A percentile compares a stretch with the other conserved stretches of the same genome.
phyloP scores from a whole-genome alignment of 1,140 invertebrate genomes.

The Hyposmocoma kahamanoa region DNA sequence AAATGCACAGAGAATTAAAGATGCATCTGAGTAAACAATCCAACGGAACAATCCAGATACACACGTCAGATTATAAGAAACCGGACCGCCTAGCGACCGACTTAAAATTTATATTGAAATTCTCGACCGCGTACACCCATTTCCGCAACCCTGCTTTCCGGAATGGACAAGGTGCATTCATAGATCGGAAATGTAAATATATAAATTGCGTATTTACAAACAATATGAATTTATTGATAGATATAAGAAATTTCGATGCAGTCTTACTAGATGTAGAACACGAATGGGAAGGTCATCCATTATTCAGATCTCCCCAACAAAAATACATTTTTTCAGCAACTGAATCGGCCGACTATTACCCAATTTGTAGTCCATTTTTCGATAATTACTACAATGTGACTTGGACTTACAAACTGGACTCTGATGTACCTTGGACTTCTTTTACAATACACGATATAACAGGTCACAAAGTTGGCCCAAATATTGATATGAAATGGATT shows the following conservation, averaged over 20 bases:
- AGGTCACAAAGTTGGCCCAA: constrained; percentile 34
- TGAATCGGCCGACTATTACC: constrained; percentile 31
- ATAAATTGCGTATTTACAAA: constrained; percentile 42
- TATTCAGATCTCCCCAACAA: constrained; percentile 28
- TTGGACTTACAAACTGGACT: constrained; percentile 47
- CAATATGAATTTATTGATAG: constrained; percentile 28
- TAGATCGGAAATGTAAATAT: constrained; percentile 35
- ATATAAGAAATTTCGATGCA: constrained; percentile 40
- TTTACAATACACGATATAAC: constrained; percentile 33
- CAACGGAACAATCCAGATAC: no score
- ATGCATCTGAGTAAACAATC: constrained; percentile 17
- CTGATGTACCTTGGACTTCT: constrained; percentile 31
- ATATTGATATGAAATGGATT: constrained; percentile 40
- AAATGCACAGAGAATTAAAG: constrained; percentile 9
- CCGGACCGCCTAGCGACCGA: constrained; percentile 34
- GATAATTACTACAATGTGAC: constrained; percentile 44
- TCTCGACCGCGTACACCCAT: no score
- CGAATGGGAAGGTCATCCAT: constrained; percentile 33
- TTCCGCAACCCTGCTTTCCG: constrained; percentile 14
- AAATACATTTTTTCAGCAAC: constrained; percentile 39
- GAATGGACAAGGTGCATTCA: constrained; percentile 35
- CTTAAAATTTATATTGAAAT: constrained; percentile 44
- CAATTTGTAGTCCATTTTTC: constrained; percentile 28
- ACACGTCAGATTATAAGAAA: constrained; percentile 19
- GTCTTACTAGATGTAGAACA: constrained; percentile 50